Conservation (phyloP, 2,797 vertebrate genomes). For the Dryobates pubescens region DNA sequence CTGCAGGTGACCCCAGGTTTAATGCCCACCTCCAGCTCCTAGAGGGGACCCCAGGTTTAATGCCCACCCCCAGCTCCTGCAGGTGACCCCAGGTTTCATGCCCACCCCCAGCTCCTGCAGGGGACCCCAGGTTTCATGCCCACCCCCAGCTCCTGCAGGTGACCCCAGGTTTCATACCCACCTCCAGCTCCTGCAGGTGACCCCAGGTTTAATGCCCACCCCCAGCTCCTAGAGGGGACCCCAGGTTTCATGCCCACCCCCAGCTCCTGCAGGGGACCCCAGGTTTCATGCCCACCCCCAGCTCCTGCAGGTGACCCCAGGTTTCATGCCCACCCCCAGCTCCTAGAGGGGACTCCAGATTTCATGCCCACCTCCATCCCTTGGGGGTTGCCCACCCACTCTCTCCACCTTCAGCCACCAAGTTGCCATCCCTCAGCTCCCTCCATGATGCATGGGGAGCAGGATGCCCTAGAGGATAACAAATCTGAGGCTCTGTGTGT, state of each 20-base stretch:
- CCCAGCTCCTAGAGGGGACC: not conserved
- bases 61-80: not conserved
- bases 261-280: not conserved
- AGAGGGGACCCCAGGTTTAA: not conserved
- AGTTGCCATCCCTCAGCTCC: not conserved
- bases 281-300: accelerated
- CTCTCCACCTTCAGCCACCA: not conserved
- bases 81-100: not conserved
- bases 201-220: accelerated
- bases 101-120: not conserved
- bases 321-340: accelerated
- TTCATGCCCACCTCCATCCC: not conserved
- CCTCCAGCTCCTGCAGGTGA: not conserved
- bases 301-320: not conserved
- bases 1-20: not conserved
- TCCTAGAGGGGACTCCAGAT: not conserved
- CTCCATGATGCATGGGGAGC: not conserved
- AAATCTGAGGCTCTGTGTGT: not conserved
- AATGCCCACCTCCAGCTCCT: not conserved
- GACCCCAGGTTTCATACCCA: accelerated
- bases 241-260: accelerated
- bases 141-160: not conserved
- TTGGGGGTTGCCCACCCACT: accelerated
- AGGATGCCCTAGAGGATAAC: not conserved
- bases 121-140: not conserved